Conservation (phyloP, 2,888 invertebrate genomes). For the Tetragonula carbonaria region DNA sequence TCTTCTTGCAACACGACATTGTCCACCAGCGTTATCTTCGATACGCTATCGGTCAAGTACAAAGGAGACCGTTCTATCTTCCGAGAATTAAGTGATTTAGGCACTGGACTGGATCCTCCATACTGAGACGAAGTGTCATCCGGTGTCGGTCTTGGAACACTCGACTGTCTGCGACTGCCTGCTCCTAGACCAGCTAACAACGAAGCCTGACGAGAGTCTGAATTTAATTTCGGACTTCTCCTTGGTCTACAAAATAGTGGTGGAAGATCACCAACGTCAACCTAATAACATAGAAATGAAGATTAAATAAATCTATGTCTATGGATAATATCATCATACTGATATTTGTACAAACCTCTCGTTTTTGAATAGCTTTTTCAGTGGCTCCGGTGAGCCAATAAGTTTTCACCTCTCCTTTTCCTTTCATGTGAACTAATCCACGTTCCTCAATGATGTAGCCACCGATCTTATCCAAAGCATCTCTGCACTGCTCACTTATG, state of each 20-base stretch:
- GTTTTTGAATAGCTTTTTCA: slow-evolving; percentile 91
- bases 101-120: slow-evolving; percentile 85
- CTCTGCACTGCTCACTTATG: slow-evolving; percentile 93
- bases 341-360: slow-evolving; percentile 41
- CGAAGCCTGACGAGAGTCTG: slow-evolving; percentile 92
- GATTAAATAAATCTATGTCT: neutral
- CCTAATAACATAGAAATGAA: slow-evolving; percentile 65
- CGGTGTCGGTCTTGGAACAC: slow-evolving; percentile 84
- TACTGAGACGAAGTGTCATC: slow-evolving; percentile 82
- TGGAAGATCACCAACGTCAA: slow-evolving; percentile 84
- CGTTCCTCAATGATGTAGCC: slow-evolving; percentile 93
- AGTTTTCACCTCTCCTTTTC: slow-evolving; percentile 93
- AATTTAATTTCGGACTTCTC: slow-evolving; percentile 90
- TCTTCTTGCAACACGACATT: slow-evolving; percentile 77
- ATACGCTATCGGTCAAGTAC: slow-evolving; percentile 85
- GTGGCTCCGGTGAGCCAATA: slow-evolving; percentile 92
- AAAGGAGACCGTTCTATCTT: slow-evolving; percentile 85
- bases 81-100: slow-evolving; percentile 75
- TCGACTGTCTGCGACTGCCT: slow-evolving; percentile 88
- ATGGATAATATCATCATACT: too few relatives aligned
- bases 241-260: slow-evolving; percentile 94
- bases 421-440: slow-evolving; percentile 93
- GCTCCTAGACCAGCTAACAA: slow-evolving; percentile 87
- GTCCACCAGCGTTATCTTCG: slow-evolving; percentile 85
- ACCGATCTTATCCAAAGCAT: slow-evolving; percentile 92